Base-by-base conservation (phyloP, 1,140 invertebrate genomes). In the Drosophila tsacasi region DNA sequence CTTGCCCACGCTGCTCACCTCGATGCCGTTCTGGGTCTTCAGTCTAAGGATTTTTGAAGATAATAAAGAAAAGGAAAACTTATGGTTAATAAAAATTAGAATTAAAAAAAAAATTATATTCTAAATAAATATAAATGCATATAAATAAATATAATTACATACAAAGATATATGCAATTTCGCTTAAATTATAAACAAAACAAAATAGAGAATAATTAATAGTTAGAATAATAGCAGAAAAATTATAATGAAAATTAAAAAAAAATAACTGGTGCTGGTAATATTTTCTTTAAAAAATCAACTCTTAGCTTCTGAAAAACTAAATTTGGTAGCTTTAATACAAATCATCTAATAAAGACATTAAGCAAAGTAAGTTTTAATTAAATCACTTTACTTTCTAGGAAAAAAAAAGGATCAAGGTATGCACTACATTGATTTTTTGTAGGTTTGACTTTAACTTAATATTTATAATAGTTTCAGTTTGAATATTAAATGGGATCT, bases 11-110 rank as follows among this genome's bases (percentile, higher is more conserved):
- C 92, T 92, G 47, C 67, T 82, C 23, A 93, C 81, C 57, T 93
- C 80, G 46, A 93, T 93, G 35, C 92, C 92, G 69, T 93, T 93
- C 74, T 93, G 92, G 40, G 92, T 93, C 79, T 92, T 91, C 60
- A 93, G 76, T 64, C 92, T 93, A 25, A 19, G n/a, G 13, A 23
- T 32, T 47, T 44, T 21, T 23, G 1, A 15, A 21, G 12, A 21
- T 25, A 37, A 37, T 37, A 21, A 19, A 4, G 15, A n/a, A 9
- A n/a, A 19, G 8, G 6, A 61, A 0, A 19, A 62, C 9, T 32
- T 32, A 32, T 15, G 10, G 3, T 13, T 15, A 19, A 13, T 46
- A 17, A 46, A 10, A 35, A 6, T 52, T 13, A 12, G n/a, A n/a
- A n/a, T n/a, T n/a, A n/a, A 17, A 46, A 10, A 35, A 17, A 46